A percentile compares a stretch with the other conserved stretches of the same genome.
phyloP scores from a whole-genome alignment of 2,888 invertebrate genomes.

The Tryphoninae sp. region DNA sequence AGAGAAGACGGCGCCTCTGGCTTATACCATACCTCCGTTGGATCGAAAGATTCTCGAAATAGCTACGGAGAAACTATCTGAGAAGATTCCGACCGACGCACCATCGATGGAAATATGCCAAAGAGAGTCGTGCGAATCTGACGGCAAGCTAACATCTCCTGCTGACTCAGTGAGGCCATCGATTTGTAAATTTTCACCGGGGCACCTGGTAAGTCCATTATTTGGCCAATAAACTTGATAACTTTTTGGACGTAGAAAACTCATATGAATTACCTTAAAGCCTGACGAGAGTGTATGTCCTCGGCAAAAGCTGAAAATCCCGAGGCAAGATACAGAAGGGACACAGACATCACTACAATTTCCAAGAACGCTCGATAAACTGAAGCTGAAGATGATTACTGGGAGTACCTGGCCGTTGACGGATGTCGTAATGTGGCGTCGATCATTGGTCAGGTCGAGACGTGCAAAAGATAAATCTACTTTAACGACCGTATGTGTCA shows the following conservation, averaged over 20 bases:
- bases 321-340: constrained; percentile 25
- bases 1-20: constrained; percentile 29
- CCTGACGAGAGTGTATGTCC: background rate
- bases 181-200: constrained; percentile 56
- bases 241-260: constrained; percentile 12
- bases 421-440: constrained; percentile 51
- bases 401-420: constrained; percentile 53
- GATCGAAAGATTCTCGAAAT: constrained; percentile 19
- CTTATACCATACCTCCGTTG: background rate
- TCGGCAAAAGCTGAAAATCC: constrained; percentile 6
- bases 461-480: constrained; percentile 61
- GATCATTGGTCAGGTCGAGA: constrained; percentile 47
- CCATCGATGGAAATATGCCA: background rate
- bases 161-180: constrained; percentile 43
- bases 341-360: constrained; percentile 43
- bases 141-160: constrained; percentile 25
- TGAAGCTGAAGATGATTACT: constrained; percentile 48
- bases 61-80: constrained; percentile 1
- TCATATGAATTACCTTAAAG: constrained; percentile 40
- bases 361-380: constrained; percentile 47
- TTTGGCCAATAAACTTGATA: background rate
- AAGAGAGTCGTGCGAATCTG: constrained; percentile 29
- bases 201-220: constrained; percentile 55
- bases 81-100: too few species aligned
- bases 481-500: constrained; percentile 59